Conservation (phyloP, 1,140 invertebrate species). For the Holcopasites calliopsidis region DNA sequence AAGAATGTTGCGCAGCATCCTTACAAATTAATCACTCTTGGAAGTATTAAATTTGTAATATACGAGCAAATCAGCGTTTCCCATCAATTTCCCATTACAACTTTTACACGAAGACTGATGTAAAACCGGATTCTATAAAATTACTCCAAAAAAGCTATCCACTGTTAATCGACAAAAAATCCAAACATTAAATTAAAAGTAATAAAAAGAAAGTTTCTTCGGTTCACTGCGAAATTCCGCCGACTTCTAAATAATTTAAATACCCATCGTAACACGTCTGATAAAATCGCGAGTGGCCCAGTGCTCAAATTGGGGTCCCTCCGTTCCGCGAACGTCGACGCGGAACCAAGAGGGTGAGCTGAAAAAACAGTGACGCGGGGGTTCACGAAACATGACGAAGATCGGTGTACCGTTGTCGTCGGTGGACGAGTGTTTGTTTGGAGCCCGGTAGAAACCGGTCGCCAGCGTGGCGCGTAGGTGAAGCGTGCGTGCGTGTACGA, state of each 20-base stretch:
- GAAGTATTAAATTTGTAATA: background rate
- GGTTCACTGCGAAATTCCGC: background rate
- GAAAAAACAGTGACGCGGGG: slow-evolving; percentile 7
- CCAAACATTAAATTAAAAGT: no score
- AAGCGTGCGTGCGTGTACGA: slow-evolving; percentile 2
- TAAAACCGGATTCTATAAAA: no score
- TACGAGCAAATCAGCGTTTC: no score
- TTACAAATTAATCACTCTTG: background rate
- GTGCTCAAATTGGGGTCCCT: background rate
- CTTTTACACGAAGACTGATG: no score
- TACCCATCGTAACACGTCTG: background rate
- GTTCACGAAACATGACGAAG: slow-evolving; percentile 12
- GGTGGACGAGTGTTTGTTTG: slow-evolving; percentile 42
- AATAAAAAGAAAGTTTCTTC: background rate
- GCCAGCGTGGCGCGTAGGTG: slow-evolving; percentile 9
- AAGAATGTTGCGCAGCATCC: background rate
- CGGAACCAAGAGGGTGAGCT: background rate
- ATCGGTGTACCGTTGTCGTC: slow-evolving; percentile 46
- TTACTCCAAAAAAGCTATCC: no score
- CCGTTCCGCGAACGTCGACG: background rate
- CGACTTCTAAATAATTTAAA: slow-evolving; percentile 1
- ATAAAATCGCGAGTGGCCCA: background rate
- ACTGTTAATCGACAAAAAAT: no score
- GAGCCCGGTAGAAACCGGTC: slow-evolving; percentile 42
- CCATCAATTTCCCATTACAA: background rate